Conservation (phyloP, 1,140 invertebrate genomes). For the Cydia splendana region DNA sequence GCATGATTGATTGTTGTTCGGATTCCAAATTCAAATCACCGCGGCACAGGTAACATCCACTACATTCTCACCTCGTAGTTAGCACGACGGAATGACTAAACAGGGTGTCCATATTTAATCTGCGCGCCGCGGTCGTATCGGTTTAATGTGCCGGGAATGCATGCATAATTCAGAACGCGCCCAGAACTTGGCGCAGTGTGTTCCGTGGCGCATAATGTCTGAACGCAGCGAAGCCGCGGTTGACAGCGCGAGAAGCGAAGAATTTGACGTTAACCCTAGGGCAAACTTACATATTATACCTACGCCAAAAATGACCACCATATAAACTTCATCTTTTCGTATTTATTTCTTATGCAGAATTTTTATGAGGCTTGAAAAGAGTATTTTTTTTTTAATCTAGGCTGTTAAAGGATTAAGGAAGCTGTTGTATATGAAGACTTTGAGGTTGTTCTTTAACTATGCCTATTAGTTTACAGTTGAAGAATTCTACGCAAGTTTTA, state of each 20-base stretch:
- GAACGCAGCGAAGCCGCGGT: constrained; percentile 18
- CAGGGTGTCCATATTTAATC: constrained; percentile 66
- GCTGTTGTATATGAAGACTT: too few species aligned
- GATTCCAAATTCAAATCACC: constrained; percentile 24
- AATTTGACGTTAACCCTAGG: neutral
- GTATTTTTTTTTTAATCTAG: too few species aligned
- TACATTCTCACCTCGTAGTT: constrained; percentile 59
- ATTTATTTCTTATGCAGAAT: too few species aligned
- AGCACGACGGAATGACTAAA: constrained; percentile 59
- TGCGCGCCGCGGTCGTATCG: constrained; percentile 50
- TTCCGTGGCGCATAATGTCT: constrained; percentile 53
- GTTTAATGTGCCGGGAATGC: constrained; percentile 58
- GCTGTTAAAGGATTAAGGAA: too few species aligned
- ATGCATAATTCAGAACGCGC: constrained; percentile 60
- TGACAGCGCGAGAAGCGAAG: neutral
- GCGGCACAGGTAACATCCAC: constrained; percentile 35
- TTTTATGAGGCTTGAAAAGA: too few species aligned
- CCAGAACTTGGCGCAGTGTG: constrained; percentile 51
- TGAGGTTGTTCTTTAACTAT: too few species aligned
- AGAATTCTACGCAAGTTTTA: too few species aligned
- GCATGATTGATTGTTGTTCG: constrained; percentile 19
- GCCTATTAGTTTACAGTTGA: too few species aligned
- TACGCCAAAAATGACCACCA: too few species aligned
- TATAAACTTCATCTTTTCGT: too few species aligned
- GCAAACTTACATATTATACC: too few species aligned